Base-by-base conservation (phyloP, 1,140 invertebrate genomes). In the Tetragnatha versicolor region DNA sequence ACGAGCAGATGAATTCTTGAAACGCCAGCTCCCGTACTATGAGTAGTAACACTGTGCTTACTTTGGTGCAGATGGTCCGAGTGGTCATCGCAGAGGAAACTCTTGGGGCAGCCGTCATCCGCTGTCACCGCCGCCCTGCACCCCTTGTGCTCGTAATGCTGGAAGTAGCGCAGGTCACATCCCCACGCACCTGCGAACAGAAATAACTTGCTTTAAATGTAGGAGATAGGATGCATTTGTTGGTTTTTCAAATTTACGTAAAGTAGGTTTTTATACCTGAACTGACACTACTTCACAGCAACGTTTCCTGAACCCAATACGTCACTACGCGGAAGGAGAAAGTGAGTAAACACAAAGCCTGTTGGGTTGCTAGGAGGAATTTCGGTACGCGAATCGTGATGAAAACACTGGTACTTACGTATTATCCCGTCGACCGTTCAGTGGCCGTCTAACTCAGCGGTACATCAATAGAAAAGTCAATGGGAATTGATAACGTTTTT, bases 131-230 rank as follows among this genome's bases (percentile, higher is more conserved):
- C 35, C 7, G 37, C 35, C 7, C 25, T 22, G 20, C 61, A 65
- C 6, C 37, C 22, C 42, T 65, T 65, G n/a, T 65, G 61, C n/a
- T 65, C 7, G 33, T 65, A 65, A 22, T 65, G 61, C 20, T 65
- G n/a, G n/a, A 33, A 42, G 25, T 42, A 65, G 10, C 37, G 61
- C 20, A 45, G 10, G 17, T 65, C 37, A n/a, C 61, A 45, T 10
- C 1, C 29, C 42, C 17, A 5, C 27, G 61, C 37, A 2, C 22
- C 61, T 65, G 22, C 7, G 1, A 29, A 5, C 27, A 22, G 42
- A 65, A 47, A 12, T 20, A 12, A 47, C 42, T 17, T 17, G 3
- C 12, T 47, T 47, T 47, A 47, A 45, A 9, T 9, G 39, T 45
- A 7, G 17, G 17, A 45, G 39, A 45, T 45, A 45, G 17, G 17